Base-by-base conservation (phyloP, 2,888 invertebrate species). In the Lacanobia wlatinum region DNA sequence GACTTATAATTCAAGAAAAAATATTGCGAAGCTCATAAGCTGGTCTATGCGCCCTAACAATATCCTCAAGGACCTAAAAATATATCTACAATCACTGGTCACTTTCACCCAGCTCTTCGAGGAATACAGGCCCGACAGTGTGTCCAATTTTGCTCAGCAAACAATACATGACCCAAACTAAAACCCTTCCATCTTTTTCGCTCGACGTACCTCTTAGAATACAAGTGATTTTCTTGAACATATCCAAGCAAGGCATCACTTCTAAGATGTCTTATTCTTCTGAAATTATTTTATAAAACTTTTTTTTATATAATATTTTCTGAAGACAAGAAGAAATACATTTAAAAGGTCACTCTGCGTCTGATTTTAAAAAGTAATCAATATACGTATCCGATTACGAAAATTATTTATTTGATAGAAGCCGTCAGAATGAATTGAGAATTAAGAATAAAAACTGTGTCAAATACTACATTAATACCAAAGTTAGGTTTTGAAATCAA, bases 91-190 rank as follows among this genome's bases (percentile, higher is more conserved):
- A 67, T 76, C 34, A 64, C 48, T 56, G 50, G 46, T 76, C 46
- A 52, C 43, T 28, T 58, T 12, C 66, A 14, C 10, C 6, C 14
- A 5, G 23, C 7, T 18, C 58, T 18, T 18, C 28, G 1, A 50
- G 76, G 67, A 50, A 43, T 43, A 73, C 14, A 48, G 21, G 1
- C 40, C 12, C 5, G 10, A 4, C 7, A n/a, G n/a, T 43, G 2
- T 38, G 67, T 67, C 50, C 73, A 73, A 46, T 76, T 66, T 76
- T 23, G 16, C 12, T n/a, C 3, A 34, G 34, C 56, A 76, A 76
- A 76, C 40, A 76, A 76, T n/a, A 43, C 14, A 40, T 7, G 53
- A 38, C 16, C 40, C 40, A 5, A 56, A 56, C 55, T 76, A 67
- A 77, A 55, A 75, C 7, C 38, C 38, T 46, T 9, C 8, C 4